Conservation (phyloP, 2,797 vertebrate species). For the Spondyliosoma cantharus region DNA sequence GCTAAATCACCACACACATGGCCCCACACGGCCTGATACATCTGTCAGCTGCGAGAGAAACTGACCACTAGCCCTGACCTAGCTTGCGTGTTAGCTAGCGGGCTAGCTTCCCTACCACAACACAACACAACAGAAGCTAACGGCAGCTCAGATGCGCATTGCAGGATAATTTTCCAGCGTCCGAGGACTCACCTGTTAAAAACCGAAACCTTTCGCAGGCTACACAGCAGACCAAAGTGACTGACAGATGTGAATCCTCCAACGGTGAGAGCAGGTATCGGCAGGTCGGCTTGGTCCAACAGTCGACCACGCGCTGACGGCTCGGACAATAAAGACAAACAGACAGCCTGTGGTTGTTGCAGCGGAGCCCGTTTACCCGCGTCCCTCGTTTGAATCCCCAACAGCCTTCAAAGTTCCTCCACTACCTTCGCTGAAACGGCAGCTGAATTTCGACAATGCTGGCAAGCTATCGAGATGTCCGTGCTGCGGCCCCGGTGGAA, state of each 20-base stretch:
- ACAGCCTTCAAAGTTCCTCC: background rate
- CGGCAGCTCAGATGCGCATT: conserved; percentile 39
- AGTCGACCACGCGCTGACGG: conserved; percentile 63
- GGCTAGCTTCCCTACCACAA: conserved; percentile 56
- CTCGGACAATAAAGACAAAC: conserved; percentile 57
- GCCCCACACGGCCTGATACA: background rate
- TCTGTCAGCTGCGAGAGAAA: conserved; percentile 10
- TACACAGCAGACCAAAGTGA: background rate
- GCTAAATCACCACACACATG: background rate
- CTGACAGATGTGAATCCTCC: conserved; percentile 41
- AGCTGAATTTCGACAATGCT: conserved; percentile 19
- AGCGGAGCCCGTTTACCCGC: conserved; percentile 45
- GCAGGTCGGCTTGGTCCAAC: conserved; percentile 21
- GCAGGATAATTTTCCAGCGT: conserved; percentile 36
- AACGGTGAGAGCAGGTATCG: conserved; percentile 5
- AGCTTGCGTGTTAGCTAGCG: conserved; percentile 53
- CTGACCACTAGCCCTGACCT: conserved; percentile 24
- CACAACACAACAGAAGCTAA: conserved; percentile 46
- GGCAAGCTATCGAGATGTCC: conserved; percentile 30
- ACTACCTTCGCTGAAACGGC: conserved; percentile 19
- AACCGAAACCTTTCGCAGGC: conserved; percentile 17
- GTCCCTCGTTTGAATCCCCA: conserved; percentile 24
- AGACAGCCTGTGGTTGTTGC: conserved; percentile 21
- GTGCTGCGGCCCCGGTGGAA: conserved; percentile 39
- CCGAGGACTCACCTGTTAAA: conserved; percentile 66